Evolutionary conservation across 2,113 vertebrate genomes (phyloP).

Genomic region (Sinocyclocheilus grahami): DNA sequence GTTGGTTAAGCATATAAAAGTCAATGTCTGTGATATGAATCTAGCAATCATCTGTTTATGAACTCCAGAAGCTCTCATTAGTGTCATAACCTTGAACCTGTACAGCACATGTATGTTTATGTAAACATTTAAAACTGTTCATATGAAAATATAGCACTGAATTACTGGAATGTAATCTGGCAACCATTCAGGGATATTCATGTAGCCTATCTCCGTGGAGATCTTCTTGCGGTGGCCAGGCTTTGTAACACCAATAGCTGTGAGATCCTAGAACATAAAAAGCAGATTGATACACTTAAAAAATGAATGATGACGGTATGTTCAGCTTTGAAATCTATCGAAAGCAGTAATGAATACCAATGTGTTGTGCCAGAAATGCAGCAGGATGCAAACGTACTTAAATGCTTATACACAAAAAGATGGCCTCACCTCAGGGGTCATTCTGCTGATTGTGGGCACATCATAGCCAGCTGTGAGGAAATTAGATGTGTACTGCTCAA

Average conservation of each 20-base stretch:
- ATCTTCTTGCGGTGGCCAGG: conserved; percentile 97
- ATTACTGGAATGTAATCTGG: conserved; percentile 92
- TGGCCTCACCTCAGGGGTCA: conserved; percentile 90
- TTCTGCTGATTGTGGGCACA: conserved; percentile 94
- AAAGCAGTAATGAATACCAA: not conserved
- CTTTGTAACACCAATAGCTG: conserved; percentile 94
- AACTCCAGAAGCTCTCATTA: not conserved
- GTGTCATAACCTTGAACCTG: not conserved
- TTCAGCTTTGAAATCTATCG: not conserved
- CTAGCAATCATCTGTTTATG: not conserved
- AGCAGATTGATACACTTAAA: not conserved
- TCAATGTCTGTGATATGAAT: not conserved
- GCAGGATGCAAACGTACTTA: not conserved
- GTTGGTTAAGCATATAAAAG: not conserved
- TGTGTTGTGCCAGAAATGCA: not conserved
- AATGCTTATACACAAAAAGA: not conserved
- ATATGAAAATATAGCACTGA: not conserved
- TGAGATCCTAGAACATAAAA: conserved; percentile 82
- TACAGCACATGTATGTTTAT: not conserved
- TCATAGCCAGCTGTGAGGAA: conserved; percentile 92
- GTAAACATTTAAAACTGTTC: not conserved
- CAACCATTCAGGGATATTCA: conserved; percentile 92
- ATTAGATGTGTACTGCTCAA: conserved; percentile 88
- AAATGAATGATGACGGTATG: not conserved
- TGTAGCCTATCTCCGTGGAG: conserved; percentile 88